Conservation (phyloP, 1,140 invertebrate genomes). For the Drosophila teissieri region DNA sequence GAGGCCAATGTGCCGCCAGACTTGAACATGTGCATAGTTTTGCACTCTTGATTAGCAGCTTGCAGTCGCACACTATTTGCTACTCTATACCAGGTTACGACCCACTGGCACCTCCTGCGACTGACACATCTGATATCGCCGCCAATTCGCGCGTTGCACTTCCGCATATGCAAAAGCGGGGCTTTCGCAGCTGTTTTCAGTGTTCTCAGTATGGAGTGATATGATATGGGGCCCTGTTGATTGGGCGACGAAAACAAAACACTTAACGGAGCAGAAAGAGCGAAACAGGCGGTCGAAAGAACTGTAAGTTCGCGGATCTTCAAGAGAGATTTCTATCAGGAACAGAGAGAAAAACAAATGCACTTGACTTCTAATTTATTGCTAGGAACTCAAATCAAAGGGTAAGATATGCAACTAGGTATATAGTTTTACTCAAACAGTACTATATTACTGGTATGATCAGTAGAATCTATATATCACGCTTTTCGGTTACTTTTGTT, state of each 20-base stretch:
- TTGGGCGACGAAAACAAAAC: slow-evolving; percentile 68
- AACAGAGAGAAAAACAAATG: neutral
- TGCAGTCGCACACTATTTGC: neutral
- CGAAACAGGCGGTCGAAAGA: slow-evolving; percentile 13
- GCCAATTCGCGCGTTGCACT: slow-evolving; percentile 1
- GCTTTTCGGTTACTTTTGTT: neutral
- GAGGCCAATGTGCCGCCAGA: neutral
- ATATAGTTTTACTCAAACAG: too few species aligned
- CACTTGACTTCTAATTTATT: too few species aligned
- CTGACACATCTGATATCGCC: slow-evolving; percentile 15
- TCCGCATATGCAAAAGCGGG: neutral
- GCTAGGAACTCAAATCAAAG: too few species aligned
- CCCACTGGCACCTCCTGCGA: slow-evolving; percentile 3
- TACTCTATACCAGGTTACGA: neutral
- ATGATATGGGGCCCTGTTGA: slow-evolving; percentile 6
- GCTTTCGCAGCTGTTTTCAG: slow-evolving; percentile 18
- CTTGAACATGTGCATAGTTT: slow-evolving; percentile 15
- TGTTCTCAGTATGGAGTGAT: too few species aligned
- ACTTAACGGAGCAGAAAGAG: slow-evolving; percentile 44
- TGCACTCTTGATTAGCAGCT: slow-evolving; percentile 20
- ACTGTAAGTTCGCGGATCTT: slow-evolving; percentile 28
- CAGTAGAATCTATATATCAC: too few species aligned
- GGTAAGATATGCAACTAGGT: too few species aligned
- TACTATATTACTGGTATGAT: too few species aligned
- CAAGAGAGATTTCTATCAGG: neutral